These are phyloP conservation scores for Galeopsomyia nigrocyanea DNA, from an alignment of 2,888 invertebrate genomes.

Conservation along the genomic window DNA sequence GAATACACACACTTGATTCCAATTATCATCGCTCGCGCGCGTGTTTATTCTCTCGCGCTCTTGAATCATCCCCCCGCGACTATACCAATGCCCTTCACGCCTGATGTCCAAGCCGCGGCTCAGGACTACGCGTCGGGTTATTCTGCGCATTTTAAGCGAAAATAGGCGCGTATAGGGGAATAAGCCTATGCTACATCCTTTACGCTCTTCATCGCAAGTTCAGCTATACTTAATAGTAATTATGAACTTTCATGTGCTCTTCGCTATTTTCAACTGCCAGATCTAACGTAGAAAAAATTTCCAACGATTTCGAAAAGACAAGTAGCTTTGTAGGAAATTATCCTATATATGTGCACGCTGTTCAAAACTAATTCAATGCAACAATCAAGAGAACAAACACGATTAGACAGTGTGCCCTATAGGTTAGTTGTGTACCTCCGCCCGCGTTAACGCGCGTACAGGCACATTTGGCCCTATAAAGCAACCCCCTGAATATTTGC, in stretches of 20 bases:
- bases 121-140: background rate
- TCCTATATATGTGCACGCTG: no score
- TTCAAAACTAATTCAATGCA: slow-evolving; percentile 1
- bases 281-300: background rate
- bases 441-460: background rate
- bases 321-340: no score
- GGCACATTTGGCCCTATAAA: slow-evolving; percentile 19
- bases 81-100: background rate
- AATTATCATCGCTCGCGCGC: slow-evolving; percentile 7
- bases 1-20: slow-evolving; percentile 18
- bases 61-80: background rate
- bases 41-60: slow-evolving; percentile 26
- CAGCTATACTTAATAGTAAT: background rate
- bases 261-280: no score
- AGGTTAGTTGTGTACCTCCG: background rate
- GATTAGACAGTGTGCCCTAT: background rate
- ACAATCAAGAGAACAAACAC: slow-evolving; percentile 27
- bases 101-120: background rate
- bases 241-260: background rate
- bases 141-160: background rate
- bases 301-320: no score
- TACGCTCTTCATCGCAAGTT: slow-evolving; percentile 16
- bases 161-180: background rate
- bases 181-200: slow-evolving; percentile 9
- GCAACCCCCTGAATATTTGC: slow-evolving; percentile 49